Evolutionary conservation across 1,140 invertebrate genomes (phyloP).

Genomic region (Anadara kagoshimensis): DNA sequence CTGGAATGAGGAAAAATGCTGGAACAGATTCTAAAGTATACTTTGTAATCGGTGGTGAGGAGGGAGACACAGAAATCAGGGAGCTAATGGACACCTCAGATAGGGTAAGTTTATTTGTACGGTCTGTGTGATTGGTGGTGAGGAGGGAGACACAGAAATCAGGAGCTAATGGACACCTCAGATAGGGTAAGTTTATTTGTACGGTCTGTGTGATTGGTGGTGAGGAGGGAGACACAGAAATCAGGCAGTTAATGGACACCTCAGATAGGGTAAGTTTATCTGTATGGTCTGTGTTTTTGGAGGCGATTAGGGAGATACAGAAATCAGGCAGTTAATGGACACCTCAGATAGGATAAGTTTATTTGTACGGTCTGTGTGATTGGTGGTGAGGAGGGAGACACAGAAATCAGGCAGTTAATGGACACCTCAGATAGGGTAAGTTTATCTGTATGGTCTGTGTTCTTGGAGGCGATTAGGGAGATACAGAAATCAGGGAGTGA

Average conservation of each 20-base stretch:
- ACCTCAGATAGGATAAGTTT: too few species aligned
- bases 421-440: conserved; percentile 21
- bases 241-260: conserved; percentile 11
- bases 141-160: not conserved
- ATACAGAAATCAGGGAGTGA: not conserved
- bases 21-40: conserved; percentile 52
- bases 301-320: not conserved
- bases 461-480: not conserved
- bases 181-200: conserved; percentile 8
- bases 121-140: not conserved
- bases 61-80: conserved; percentile 37
- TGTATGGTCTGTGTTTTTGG: not conserved
- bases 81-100: conserved; percentile 8
- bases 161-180: conserved; percentile 1
- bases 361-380: too few species aligned
- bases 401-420: conserved; percentile 17
- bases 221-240: conserved; percentile 38
- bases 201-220: conserved; percentile 40
- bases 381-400: conserved; percentile 44
- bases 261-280: conserved; percentile 21
- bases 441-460: not conserved
- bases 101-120: conserved; percentile 13
- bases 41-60: conserved; percentile 47
- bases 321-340: too few species aligned
- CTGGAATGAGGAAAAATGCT: conserved; percentile 41